These are phyloP conservation scores for Hoplodrina ambigua DNA, from an alignment of 2,888 invertebrate species.

Conservation along the genomic window DNA sequence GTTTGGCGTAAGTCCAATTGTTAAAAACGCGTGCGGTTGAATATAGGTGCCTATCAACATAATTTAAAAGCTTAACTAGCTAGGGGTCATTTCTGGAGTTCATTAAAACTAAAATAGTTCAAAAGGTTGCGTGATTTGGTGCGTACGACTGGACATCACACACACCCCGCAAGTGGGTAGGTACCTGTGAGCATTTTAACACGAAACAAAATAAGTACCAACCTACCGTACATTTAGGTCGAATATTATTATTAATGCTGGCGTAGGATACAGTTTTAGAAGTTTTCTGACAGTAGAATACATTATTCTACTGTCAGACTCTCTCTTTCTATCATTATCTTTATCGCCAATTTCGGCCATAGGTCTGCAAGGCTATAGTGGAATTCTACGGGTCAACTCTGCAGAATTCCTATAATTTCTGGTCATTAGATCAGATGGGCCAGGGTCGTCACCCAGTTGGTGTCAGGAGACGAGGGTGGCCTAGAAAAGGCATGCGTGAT, in stretches of 20 bases:
- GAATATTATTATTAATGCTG: not conserved
- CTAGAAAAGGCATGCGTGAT: no score
- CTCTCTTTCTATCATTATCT: no score
- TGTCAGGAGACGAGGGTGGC: no score
- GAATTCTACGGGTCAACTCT: no score
- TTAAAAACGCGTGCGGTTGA: not conserved
- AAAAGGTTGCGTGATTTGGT: constrained; percentile 41
- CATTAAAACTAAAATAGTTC: constrained; percentile 44
- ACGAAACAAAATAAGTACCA: constrained; percentile 15
- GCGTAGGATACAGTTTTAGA: no score
- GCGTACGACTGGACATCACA: constrained; percentile 44
- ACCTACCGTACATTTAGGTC: not conserved
- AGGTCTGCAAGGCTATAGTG: no score
- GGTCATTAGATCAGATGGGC: no score
- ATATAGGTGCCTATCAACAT: not conserved
- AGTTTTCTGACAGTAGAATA: no score
- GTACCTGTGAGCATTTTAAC: constrained; percentile 9
- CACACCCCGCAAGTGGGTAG: constrained; percentile 8
- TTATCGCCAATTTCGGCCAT: no score
- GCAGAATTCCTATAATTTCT: no score
- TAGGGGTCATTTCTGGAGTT: constrained; percentile 15
- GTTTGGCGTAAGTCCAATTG: not conserved
- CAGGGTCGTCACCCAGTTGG: no score
- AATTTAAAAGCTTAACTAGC: not conserved
- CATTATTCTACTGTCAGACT: no score